Evolutionary conservation across 2,888 invertebrate species (phyloP), one percentile per base, ranked within the genome.

Genomic region (Cheilosia scutellata): DNA sequence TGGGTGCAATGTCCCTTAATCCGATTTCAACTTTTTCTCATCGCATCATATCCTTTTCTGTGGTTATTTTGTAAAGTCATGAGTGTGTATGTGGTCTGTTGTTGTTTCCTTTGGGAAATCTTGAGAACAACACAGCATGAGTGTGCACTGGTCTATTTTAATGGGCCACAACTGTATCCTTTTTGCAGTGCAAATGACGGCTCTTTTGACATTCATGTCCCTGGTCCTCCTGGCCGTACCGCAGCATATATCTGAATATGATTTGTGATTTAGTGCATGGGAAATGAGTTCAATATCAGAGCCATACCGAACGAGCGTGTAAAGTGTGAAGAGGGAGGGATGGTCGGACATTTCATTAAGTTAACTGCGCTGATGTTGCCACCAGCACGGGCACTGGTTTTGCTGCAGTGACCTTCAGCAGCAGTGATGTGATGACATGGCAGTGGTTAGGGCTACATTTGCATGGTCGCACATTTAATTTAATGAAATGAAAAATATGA

Each of bases 211-310:
- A 71, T 76, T 75, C 57, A 65, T 55, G 66, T 75, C 65, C 47
- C 75, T 51, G 62, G 42, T 58, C 16, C 40, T 72, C 62, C 42
- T 70, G 78, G 33, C 33, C 33, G 37, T 37, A 37, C 49, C 51
- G 44, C 65, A 82, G 68, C 40, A 63, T 49, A 68, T 44, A 37
- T 27, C 84, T 84, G 86, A 76, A 82, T 86, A 71, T 86, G 86
- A 86, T 86, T 72, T 82, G 60, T 72, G 76, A 80, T 86, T 82
- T 72, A 82, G 86, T 71, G 72, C 82, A 72, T 55, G 72, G 68
- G 49, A 86, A 86, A 82, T 72, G 86, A 86, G 86, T 82, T 82
- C 86, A 86, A 86, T 86, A 86, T 82, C 86, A 86, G 71, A 71
- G 71, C 4, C 11, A 11, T 4, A 4, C 11, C 37, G 44, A 33